Evolutionary conservation across 2,797 vertebrate species (phyloP).

Genomic region (Coreius guichenoti): DNA sequence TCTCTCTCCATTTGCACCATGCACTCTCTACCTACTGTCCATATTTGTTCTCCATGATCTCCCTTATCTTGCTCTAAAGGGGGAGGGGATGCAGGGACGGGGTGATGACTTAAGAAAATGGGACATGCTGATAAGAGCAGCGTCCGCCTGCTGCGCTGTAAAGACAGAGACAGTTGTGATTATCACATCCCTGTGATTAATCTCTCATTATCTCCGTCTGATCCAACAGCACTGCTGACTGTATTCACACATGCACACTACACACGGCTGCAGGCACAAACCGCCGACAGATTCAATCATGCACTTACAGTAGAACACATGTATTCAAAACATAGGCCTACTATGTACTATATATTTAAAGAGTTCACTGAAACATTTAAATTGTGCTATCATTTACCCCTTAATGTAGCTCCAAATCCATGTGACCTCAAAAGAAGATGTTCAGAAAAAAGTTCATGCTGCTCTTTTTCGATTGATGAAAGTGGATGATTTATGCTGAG

Average conservation of each 20-base stretch:
- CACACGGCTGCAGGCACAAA: not conserved
- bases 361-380: not conserved
- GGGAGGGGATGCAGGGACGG: slow-evolving; percentile 45
- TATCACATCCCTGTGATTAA: slow-evolving; percentile 46
- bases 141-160: slow-evolving; percentile 52
- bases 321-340: not conserved
- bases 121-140: slow-evolving; percentile 56
- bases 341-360: not conserved
- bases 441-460: not conserved
- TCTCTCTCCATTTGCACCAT: slow-evolving; percentile 26
- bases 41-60: slow-evolving; percentile 22
- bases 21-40: not conserved
- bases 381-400: not conserved
- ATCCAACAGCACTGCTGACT: slow-evolving; percentile 38
- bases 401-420: not conserved
- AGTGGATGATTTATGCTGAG: not conserved
- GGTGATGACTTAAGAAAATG: slow-evolving; percentile 53
- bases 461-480: not conserved
- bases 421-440: not conserved
- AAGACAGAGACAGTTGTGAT: slow-evolving; percentile 49
- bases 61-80: slow-evolving; percentile 58
- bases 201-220: slow-evolving; percentile 48
- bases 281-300: not conserved
- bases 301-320: not conserved
- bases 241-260: slow-evolving; percentile 8